phyloP scores from a whole-genome alignment of 2,888 invertebrate genomes.

The Metellina segmentata region DNA sequence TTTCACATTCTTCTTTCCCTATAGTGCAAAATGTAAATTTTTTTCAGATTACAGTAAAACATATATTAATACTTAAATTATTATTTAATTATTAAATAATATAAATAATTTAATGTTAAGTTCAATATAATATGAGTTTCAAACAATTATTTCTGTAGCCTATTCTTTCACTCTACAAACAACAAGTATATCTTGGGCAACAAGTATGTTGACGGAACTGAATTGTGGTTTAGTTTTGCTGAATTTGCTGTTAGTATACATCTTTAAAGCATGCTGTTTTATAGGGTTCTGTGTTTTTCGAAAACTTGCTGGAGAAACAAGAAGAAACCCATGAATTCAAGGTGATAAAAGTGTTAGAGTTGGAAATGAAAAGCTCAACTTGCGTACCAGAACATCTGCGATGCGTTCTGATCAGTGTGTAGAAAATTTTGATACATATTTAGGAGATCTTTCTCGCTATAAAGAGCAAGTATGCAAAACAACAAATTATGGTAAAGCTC shows the following conservation, averaged over 20 bases:
- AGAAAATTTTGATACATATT: slow-evolving; percentile 92
- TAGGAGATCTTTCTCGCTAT: slow-evolving; percentile 96
- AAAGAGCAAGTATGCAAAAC: slow-evolving; percentile 88
- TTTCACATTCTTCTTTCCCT: too few species aligned
- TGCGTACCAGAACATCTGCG: slow-evolving; percentile 67
- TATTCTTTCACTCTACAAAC: not conserved
- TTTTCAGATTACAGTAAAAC: too few species aligned
- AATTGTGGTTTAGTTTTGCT: not conserved
- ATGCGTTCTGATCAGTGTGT: slow-evolving; percentile 87
- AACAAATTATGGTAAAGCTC: slow-evolving; percentile 89
- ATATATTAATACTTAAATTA: not conserved
- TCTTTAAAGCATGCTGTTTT: slow-evolving; percentile 30
- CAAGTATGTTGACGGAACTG: too few species aligned
- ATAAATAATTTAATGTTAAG: not conserved
- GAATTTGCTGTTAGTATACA: not conserved
- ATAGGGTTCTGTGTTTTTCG: slow-evolving; percentile 88
- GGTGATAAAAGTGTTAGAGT: slow-evolving; percentile 81
- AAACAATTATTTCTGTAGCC: not conserved
- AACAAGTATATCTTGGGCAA: not conserved
- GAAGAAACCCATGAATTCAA: slow-evolving; percentile 89
- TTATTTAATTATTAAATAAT: too few species aligned
- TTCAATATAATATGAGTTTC: not conserved
- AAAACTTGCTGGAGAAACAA: slow-evolving; percentile 87
- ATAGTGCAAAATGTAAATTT: too few species aligned
- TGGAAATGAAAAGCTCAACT: slow-evolving; percentile 78